Conservation (phyloP, 2,113 vertebrate species). For the Epinephelus fuscoguttatus region DNA sequence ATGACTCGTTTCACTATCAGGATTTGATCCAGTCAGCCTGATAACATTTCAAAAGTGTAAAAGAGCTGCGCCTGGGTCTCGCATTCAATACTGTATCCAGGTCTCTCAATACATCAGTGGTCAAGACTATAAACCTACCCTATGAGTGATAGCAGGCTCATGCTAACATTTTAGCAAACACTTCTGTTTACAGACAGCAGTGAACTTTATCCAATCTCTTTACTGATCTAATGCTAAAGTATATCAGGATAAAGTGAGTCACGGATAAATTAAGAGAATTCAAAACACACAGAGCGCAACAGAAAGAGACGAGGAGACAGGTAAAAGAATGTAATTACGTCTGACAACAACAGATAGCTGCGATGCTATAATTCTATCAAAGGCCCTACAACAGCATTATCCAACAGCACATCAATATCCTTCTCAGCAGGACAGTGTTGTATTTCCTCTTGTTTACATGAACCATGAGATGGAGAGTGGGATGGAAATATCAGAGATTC, state of each 20-base stretch:
- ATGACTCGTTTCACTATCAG: no score
- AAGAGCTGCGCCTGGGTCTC: no score
- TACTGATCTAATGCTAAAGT: neutral
- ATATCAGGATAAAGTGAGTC: neutral
- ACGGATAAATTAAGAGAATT: neutral
- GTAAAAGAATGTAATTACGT: conserved; percentile 48
- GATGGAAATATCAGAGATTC: conserved; percentile 16
- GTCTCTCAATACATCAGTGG: no score
- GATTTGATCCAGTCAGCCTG: no score
- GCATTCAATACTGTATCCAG: no score
- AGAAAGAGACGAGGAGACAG: conserved; percentile 12
- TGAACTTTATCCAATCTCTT: neutral
- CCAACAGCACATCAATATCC: conserved; percentile 37
- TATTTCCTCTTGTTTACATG: conserved; percentile 35
- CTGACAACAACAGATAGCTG: conserved; percentile 55
- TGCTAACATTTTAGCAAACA: neutral
- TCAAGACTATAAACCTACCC: no score
- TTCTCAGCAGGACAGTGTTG: conserved; percentile 33
- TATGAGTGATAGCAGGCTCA: neutral
- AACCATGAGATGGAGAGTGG: conserved; percentile 11
- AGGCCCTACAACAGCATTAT: conserved; percentile 48
- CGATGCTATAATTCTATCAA: conserved; percentile 54
- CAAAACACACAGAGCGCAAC: neutral
- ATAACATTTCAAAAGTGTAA: no score
- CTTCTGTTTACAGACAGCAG: neutral